Evolutionary conservation across 1,140 invertebrate genomes (phyloP).

Genomic region (Formica exsecta): DNA sequence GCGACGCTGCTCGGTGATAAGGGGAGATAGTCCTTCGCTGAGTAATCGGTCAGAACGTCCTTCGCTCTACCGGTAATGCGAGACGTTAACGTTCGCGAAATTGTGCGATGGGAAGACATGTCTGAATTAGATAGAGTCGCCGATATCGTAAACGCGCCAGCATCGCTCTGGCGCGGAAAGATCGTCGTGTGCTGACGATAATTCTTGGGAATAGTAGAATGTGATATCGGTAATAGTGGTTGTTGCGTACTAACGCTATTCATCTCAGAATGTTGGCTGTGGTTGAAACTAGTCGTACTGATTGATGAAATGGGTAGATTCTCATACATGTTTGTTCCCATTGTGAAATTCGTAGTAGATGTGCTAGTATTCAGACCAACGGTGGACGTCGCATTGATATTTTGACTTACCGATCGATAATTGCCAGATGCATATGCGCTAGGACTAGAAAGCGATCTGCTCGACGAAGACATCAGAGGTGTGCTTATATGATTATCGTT

Average conservation of each 20-base stretch:
- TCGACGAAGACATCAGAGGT: conserved; percentile 79
- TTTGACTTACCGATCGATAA: conserved; percentile 81
- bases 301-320: conserved; percentile 79
- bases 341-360: conserved; percentile 80
- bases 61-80: conserved; percentile 50
- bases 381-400: conserved; percentile 69
- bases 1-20: conserved; percentile 70
- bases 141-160: conserved; percentile 84
- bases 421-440: conserved; percentile 76
- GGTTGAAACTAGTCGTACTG: conserved; percentile 55
- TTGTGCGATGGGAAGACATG: conserved; percentile 84
- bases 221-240: conserved; percentile 71
- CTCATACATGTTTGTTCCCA: conserved; percentile 82
- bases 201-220: conserved; percentile 76
- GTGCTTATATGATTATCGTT: conserved; percentile 79
- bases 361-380: conserved; percentile 77
- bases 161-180: conserved; percentile 77
- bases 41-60: conserved; percentile 64
- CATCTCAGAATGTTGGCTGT: conserved; percentile 23
- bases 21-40: conserved; percentile 67
- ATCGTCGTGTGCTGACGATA: conserved; percentile 82
- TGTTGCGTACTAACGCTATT: conserved; percentile 63
- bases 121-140: conserved; percentile 82
- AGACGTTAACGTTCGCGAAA: conserved; percentile 82
- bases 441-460: conserved; percentile 80